These are phyloP conservation scores for Eulithis prunata DNA, from an alignment of 2,888 invertebrate species.

Conservation along the genomic window DNA sequence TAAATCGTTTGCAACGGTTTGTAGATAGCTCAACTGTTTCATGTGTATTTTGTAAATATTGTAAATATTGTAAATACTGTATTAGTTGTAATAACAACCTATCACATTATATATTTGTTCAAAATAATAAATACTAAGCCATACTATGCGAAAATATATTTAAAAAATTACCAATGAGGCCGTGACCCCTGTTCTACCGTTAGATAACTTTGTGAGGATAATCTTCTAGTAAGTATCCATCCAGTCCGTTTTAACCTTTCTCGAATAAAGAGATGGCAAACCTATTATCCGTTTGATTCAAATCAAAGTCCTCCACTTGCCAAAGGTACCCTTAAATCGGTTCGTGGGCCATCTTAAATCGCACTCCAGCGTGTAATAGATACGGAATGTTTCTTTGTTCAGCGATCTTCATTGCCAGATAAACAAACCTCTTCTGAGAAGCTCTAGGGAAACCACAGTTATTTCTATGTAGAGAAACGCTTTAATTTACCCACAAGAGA, in stretches of 20 bases:
- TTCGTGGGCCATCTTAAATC: slow-evolving; percentile 56
- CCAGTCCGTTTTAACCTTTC: slow-evolving; percentile 1
- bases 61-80: too few relatives aligned
- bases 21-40: too few relatives aligned
- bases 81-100: too few relatives aligned
- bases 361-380: slow-evolving; percentile 54
- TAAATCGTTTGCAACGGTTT: too few relatives aligned
- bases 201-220: too few relatives aligned
- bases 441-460: slow-evolving; percentile 14
- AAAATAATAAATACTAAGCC: too few relatives aligned
- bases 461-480: slow-evolving; percentile 4
- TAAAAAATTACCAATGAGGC: too few relatives aligned
- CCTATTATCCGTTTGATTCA: slow-evolving; percentile 21
- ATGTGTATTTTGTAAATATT: too few relatives aligned
- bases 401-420: slow-evolving; percentile 54
- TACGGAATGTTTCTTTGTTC: slow-evolving; percentile 56
- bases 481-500: too few relatives aligned
- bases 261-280: slow-evolving; percentile 5
- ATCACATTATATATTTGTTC: too few relatives aligned
- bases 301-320: slow-evolving; percentile 28
- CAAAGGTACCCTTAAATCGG: slow-evolving; percentile 48
- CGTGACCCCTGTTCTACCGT: too few relatives aligned
- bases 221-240: neutral
- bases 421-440: slow-evolving; percentile 34
- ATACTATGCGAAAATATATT: too few relatives aligned